These are phyloP conservation scores for Orthosia gracilis DNA, from an alignment of 2,888 invertebrate genomes.

Conservation along the genomic window DNA sequence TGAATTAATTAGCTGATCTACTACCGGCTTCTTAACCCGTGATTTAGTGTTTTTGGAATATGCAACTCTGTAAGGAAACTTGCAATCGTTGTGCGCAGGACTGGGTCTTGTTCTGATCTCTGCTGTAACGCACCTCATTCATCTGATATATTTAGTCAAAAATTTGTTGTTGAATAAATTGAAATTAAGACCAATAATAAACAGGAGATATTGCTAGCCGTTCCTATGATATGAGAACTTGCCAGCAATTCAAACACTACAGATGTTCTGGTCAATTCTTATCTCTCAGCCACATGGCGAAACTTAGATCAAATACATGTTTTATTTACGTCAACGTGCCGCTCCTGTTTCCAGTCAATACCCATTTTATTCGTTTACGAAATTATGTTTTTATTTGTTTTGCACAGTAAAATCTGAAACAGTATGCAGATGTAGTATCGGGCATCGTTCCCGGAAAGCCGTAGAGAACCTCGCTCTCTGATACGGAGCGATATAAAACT, in stretches of 20 bases:
- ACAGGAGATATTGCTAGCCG: background rate
- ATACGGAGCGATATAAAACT: conserved; percentile 76
- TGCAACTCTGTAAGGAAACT: background rate
- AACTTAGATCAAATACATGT: conserved; percentile 16
- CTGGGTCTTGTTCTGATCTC: too few species aligned
- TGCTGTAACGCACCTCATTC: too few species aligned
- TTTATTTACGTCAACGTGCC: conserved; percentile 28
- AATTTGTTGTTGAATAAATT: too few species aligned
- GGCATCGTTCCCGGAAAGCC: conserved; percentile 77
- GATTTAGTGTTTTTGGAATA: background rate
- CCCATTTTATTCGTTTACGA: conserved; percentile 46
- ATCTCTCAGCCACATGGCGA: background rate
- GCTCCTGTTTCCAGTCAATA: conserved; percentile 52
- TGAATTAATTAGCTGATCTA: conserved; percentile 37
- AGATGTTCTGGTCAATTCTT: background rate
- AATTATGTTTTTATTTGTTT: conserved; percentile 67
- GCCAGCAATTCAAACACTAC: background rate
- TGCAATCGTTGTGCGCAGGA: too few species aligned
- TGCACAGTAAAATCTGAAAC: conserved; percentile 65
- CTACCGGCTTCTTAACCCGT: background rate
- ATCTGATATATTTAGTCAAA: too few species aligned
- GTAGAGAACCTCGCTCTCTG: conserved; percentile 57
- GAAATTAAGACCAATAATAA: background rate
- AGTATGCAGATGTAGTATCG: conserved; percentile 71
- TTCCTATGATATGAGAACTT: background rate